phyloP scores from a whole-genome alignment of 2,888 invertebrate species.

The Oxystoma pomonae region DNA sequence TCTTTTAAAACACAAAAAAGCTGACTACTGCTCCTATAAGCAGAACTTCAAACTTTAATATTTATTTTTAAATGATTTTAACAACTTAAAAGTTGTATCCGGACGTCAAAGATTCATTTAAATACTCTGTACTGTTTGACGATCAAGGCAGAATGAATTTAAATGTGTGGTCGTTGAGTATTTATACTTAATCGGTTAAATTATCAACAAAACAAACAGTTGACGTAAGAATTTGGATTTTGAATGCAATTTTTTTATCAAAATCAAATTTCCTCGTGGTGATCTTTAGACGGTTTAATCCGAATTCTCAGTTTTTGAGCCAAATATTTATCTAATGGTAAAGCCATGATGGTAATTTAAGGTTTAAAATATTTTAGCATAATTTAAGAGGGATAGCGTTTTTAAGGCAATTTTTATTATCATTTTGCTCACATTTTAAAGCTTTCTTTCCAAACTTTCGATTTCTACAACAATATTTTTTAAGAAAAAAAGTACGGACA shows the following conservation, averaged over 20 bases:
- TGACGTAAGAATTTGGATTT: neutral
- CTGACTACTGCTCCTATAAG: neutral
- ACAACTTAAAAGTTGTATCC: neutral
- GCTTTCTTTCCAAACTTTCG: too few species aligned
- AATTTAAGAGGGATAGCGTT: too few species aligned
- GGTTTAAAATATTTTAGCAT: too few species aligned
- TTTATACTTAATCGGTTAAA: neutral
- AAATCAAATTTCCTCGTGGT: neutral
- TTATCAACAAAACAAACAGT: neutral
- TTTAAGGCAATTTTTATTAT: too few species aligned
- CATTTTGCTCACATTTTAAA: too few species aligned
- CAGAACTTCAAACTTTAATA: neutral
- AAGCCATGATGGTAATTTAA: too few species aligned
- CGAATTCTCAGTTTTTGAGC: too few species aligned
- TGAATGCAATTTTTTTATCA: neutral
- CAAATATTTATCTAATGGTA: too few species aligned
- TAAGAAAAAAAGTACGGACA: too few species aligned
- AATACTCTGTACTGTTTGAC: neutral
- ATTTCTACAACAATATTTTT: too few species aligned
- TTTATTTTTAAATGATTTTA: neutral
- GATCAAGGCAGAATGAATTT: neutral
- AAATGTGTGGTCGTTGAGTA: neutral
- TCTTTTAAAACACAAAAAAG: too few species aligned
- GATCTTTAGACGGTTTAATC: too few species aligned
- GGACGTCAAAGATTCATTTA: neutral